Evolutionary conservation across 2,113 vertebrate species (phyloP), one percentile per base, ranked within the genome.

Genomic region (Calcarius ornatus): DNA sequence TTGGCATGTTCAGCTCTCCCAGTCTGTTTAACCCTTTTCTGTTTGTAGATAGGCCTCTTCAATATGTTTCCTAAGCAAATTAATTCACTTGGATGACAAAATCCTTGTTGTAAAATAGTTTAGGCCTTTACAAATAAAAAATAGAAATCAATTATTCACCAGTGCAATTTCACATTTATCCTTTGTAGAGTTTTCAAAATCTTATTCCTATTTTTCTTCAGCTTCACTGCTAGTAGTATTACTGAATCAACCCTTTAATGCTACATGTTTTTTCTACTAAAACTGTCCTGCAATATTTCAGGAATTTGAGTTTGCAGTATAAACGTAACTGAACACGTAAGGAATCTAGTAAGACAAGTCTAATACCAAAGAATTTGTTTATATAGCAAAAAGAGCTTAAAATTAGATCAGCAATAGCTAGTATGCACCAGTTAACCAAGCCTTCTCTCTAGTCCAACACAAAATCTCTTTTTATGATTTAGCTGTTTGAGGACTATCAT

Each of bases 291-390:
- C 5, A 24, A 20, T 78, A 43, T 86, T 86, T 88, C 64, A 75
- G 60, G 86, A 59, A 81, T 90, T 86, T 82, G 76, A 86, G 47
- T 90, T 72, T 93, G 37, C 35, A 54, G 10, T 83, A 35, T 73
- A 94, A 94, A 86, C 33, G 35, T 86, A 88, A 76, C 66, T 64
- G 69, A 96, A 88, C 43, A 71, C 0, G 8, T 70, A 77, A 94
- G 60, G 91, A 92, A 94, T 96, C 82, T 81, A 88, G 91, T 68
- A 90, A 69, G 64, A 80, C 79, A 42, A 86, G 88, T 93, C 71
- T 48, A 71, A 91, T 85, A 54, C 61, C 65, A 56, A 59, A 64
- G 9, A 57, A 35, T 84, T 81, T 92, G 24, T 95, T 96, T 86
- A 64, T 89, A 47, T 71, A 68, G 27, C 35, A 91, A 73, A 76